Base-by-base conservation (phyloP, 1,140 invertebrate species). In the Oryctes rhinoceros region DNA sequence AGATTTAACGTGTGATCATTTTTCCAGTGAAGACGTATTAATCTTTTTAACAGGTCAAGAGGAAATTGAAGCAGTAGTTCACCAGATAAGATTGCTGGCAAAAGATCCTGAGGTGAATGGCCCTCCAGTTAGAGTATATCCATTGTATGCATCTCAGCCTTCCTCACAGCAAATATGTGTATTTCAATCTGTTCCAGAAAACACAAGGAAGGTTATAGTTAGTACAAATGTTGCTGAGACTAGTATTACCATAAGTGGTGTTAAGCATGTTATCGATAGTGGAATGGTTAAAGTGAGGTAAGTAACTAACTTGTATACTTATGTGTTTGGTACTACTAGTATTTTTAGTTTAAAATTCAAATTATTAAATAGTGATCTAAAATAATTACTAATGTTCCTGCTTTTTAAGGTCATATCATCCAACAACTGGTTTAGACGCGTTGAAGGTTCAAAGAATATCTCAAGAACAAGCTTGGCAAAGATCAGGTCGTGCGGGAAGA, bases 1-100 rank as follows among this genome's bases (percentile, higher is more conserved):
- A 10, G 20, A n/a, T 75, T 9, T 30, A 79, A 67, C 11, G 30
- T 47, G 0, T 48, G 7, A 2, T 7, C 5, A 53, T 37, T 62
- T 30, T 71, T 71, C 13, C 85, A 95, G 93, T 84, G 91, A 94
- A 84, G 97, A 98, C 87, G 95, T 99, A 85, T 89, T 99, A 48
- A 95, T 99, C n/a, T 99, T 99, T 90, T 89, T 99, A 71, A 99
- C 98, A 81, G 98, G 98, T 4, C 97, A 99, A 90, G 98, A 99
- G 88, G 98, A 99, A 92, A 99, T 99, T 83, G 97, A 99, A 89
- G 91, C 94, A 3, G 92, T 96, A 79, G 94, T 93, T 53, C 89
- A 91, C 79, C 93, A 93, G 85, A 94, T 97, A 1, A 90, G 92
- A 83, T 91, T 94, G 84, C 91, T 96, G 79, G 91, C 92, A 5